A percentile compares a stretch with the other conserved stretches of the same genome.
phyloP scores from a whole-genome alignment of 2,797 vertebrate genomes.

The Ficedula albicollis region DNA sequence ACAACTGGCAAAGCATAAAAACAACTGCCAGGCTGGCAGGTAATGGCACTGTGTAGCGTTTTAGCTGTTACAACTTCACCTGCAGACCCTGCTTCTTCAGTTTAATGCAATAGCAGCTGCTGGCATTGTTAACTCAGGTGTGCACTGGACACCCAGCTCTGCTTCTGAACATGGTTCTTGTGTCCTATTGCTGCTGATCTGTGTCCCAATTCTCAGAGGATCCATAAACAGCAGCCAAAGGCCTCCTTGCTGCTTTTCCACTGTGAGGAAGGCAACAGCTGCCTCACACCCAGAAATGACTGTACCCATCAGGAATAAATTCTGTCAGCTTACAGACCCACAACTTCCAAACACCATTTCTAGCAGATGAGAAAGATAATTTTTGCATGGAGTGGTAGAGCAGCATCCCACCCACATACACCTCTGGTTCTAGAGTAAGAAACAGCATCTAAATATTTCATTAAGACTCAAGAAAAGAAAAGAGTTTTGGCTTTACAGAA shows the following conservation, averaged over 20 bases:
- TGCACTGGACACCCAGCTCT: neutral
- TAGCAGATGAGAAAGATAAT: neutral
- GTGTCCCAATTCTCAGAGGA: neutral
- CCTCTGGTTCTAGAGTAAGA: neutral
- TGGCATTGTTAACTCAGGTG: neutral
- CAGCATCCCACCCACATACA: neutral
- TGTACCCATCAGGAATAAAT: neutral
- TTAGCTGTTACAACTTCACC: neutral
- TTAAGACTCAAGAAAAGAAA: neutral
- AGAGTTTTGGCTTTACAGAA: neutral
- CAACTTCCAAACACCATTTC: neutral
- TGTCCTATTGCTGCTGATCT: neutral
- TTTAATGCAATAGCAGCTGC: neutral
- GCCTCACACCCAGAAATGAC: neutral
- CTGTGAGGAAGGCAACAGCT: neutral
- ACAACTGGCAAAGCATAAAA: neutral
- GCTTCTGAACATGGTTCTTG: neutral
- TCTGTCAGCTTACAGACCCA: neutral
- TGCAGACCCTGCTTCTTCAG: neutral
- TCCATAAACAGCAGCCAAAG: neutral
- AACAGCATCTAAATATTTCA: neutral
- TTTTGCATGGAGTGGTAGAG: neutral
- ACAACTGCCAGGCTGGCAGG: neutral
- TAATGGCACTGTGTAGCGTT: neutral
- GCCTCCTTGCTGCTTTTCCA: neutral